These are phyloP conservation scores for Agrotis segetum DNA, from an alignment of 2,888 invertebrate genomes.

Conservation along the genomic window DNA sequence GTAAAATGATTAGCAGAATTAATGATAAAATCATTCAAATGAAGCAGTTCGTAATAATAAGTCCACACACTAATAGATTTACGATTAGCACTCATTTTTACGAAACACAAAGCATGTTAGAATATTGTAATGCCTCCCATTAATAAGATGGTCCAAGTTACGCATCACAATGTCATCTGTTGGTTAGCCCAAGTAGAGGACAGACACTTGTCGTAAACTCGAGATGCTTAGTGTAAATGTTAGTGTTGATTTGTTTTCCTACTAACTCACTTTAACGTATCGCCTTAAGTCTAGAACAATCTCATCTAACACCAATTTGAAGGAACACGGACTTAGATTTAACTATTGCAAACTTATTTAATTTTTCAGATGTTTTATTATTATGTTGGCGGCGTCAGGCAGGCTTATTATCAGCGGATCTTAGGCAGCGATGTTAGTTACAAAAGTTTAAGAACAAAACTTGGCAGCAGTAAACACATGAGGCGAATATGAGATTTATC, in stretches of 20 bases:
- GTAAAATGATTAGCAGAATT: conserved; percentile 66
- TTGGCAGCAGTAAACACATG: conserved; percentile 65
- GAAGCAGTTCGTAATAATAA: conserved; percentile 22
- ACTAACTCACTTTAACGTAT: conserved; percentile 57
- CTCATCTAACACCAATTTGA: conserved; percentile 46
- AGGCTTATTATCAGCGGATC: conserved; percentile 71
- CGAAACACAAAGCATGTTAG: conserved; percentile 63
- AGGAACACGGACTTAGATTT: conserved; percentile 62
- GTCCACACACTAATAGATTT: conserved; percentile 48
- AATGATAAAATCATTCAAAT: conserved; percentile 40
- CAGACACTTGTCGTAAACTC: conserved; percentile 24
- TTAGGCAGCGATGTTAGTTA: conserved; percentile 71
- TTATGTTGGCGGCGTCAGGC: conserved; percentile 78
- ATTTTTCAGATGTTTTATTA: conserved; percentile 81
- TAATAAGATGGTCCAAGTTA: conserved; percentile 32
- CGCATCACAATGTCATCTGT: conserved; percentile 37
- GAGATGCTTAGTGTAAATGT: conserved; percentile 51
- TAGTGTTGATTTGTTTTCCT: conserved; percentile 48
- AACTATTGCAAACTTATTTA: conserved; percentile 78
- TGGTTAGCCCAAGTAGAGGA: conserved; percentile 38
- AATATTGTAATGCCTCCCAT: conserved; percentile 43
- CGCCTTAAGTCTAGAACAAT: conserved; percentile 34
- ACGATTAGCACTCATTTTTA: conserved; percentile 56
- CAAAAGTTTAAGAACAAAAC: conserved; percentile 61
- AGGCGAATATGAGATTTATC: conserved; percentile 61